Evolutionary conservation across 1,140 invertebrate species (phyloP).

Genomic region (Danaus plexippus): DNA sequence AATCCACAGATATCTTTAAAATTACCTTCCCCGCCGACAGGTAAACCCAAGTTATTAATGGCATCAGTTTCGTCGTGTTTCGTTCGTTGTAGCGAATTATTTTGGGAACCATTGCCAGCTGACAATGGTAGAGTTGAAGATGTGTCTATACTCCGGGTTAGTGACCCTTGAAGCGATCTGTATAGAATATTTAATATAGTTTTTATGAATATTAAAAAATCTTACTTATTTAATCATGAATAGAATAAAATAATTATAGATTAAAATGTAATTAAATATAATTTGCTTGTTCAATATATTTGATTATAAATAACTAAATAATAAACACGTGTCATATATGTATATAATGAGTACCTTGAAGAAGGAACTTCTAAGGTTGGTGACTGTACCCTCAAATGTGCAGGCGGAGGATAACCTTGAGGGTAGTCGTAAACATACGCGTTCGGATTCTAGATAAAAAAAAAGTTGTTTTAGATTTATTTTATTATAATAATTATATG

Average conservation of each 20-base stretch:
- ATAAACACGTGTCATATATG: too few species aligned
- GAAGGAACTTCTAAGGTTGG: slow-evolving; percentile 44
- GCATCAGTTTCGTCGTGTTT: slow-evolving; percentile 57
- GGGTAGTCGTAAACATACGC: slow-evolving; percentile 61
- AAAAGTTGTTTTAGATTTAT: background rate
- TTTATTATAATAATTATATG: too few species aligned
- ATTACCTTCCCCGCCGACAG: slow-evolving; percentile 47
- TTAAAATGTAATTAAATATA: too few species aligned
- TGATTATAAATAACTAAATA: too few species aligned
- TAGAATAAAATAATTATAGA: too few species aligned
- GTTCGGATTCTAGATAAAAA: slow-evolving; percentile 33
- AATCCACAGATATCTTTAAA: slow-evolving; percentile 6
- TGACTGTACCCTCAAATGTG: slow-evolving; percentile 56
- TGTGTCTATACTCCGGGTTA: slow-evolving; percentile 64
- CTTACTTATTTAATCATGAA: too few species aligned
- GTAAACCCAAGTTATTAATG: slow-evolving; percentile 59
- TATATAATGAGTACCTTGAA: slow-evolving; percentile 9
- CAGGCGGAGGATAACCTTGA: slow-evolving; percentile 53
- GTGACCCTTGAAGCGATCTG: slow-evolving; percentile 61
- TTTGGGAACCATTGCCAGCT: slow-evolving; percentile 67
- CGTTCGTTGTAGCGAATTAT: slow-evolving; percentile 74
- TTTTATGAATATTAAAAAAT: too few species aligned
- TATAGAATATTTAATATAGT: too few species aligned
- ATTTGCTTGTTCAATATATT: too few species aligned
- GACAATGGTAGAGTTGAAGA: slow-evolving; percentile 64